These are phyloP conservation scores for Zoanthus gigantus DNA, from an alignment of 92 coral and sea anemone genomes.

Conservation along the genomic window DNA sequence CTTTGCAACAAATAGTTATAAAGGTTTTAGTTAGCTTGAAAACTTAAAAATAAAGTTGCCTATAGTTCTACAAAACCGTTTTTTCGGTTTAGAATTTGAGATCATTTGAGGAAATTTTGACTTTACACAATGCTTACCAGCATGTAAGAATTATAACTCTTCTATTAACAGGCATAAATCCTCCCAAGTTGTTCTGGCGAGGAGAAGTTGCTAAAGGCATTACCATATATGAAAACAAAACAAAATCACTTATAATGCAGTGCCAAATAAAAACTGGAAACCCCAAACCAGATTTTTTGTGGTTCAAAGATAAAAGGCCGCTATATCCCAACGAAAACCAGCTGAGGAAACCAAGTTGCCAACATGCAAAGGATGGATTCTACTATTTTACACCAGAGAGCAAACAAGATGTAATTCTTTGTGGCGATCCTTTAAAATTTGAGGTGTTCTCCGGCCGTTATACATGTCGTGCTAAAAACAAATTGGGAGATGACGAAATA, in stretches of 20 bases:
- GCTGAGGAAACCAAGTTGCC: neutral
- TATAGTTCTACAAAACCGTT: too few relatives aligned
- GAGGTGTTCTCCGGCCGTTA: constrained; percentile 36
- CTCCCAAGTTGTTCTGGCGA: constrained; percentile 38
- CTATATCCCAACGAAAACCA: neutral
- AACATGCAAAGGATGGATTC: constrained; percentile 12
- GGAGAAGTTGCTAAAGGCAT: neutral
- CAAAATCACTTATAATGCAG: neutral
- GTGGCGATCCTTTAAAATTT: constrained; percentile 17
- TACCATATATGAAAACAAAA: constrained; percentile 5
- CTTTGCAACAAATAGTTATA: too few relatives aligned
- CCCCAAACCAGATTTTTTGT: constrained; percentile 24
- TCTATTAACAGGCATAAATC: constrained; percentile 13
- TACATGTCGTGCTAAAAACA: constrained; percentile 27
- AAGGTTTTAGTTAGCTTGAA: too few relatives aligned
- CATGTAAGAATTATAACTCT: neutral
- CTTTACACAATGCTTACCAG: neutral
- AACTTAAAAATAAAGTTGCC: too few relatives aligned
- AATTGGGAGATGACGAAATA: constrained; percentile 32
- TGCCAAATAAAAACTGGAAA: constrained; percentile 8
- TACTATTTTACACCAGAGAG: constrained; percentile 25
- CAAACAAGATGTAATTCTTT: constrained; percentile 28
- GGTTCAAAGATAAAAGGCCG: constrained; percentile 23
- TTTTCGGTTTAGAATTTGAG: too few relatives aligned
- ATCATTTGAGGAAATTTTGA: too few relatives aligned